Base-by-base conservation (phyloP, 2,797 vertebrate genomes). In the Micromesistius poutassou region DNA sequence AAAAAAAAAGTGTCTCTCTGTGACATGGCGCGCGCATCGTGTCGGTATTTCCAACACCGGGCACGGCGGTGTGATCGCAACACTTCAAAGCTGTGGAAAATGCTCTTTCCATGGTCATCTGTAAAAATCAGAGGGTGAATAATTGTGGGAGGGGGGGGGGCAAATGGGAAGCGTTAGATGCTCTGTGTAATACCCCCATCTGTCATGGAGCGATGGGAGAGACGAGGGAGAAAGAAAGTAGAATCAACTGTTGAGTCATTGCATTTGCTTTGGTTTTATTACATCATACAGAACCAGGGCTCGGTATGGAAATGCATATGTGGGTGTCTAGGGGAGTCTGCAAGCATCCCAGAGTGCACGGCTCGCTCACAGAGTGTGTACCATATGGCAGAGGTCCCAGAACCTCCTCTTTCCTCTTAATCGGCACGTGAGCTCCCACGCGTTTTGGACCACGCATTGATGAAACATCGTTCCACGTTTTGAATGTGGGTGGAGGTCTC, bases 191-290 rank as follows among this genome's bases (percentile, higher is more conserved):
- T 80, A 79, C 40, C 62, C 9, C 62, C 71, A 77, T 85, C 74
- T 85, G 79, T 85, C 77, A 79, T 33, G 71, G 16, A 2, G 40
- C 9, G 72, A 71, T 30, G 31, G 72, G 31, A 35, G 72, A 28
- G 42, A 22, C 14, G 40, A 74, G 40, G 36, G 38, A 30, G 28
- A 74, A 46, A 30, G 73, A 55, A 14, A 50, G 36, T 19, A 1
- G 30, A 13, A 35, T 71, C 30, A 30, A 30, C 70, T 33, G 70
- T 71, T 71, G 70, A 71, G 70, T 30, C 66, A 72, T 38, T 81
- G 79, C 75, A 76, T 79, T 84, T 80, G 46, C 72, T 80, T 80
- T 81, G 85, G 80, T 79, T 30, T 74, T 10, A 25, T 86, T 80
- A 77, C 77, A 81, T 82, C 75, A 81, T 25, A 22, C 55, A 8